These are phyloP conservation scores for Malacoraja senta DNA, from an alignment of 2,797 vertebrate genomes.

Conservation along the genomic window DNA sequence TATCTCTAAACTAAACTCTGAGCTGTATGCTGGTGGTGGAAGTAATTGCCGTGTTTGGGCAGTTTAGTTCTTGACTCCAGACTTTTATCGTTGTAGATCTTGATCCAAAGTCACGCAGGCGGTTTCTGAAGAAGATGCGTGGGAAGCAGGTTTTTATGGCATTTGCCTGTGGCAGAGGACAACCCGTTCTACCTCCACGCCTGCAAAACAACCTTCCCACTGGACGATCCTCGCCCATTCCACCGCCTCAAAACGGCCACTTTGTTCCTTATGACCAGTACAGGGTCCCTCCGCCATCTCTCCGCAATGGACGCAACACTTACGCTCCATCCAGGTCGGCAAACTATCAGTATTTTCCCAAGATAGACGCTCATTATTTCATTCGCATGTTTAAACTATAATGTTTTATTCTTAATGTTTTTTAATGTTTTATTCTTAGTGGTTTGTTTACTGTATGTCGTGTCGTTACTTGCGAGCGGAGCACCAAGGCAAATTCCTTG, in stretches of 20 bases:
- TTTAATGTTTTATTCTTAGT: no score
- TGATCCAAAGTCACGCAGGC: conserved; percentile 70
- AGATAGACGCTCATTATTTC: no score
- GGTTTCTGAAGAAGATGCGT: conserved; percentile 76
- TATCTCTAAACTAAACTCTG: no score
- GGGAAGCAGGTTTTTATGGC: conserved; percentile 72
- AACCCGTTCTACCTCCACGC: conserved; percentile 62
- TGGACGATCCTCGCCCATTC: conserved; percentile 50
- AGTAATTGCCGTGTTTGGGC: neutral
- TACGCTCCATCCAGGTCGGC: conserved; percentile 70
- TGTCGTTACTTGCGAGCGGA: no score
- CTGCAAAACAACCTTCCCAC: conserved; percentile 59
- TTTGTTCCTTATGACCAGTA: conserved; percentile 65
- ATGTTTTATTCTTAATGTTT: no score
- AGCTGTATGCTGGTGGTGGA: no score
- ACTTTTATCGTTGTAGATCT: conserved; percentile 57
- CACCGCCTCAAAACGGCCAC: conserved; percentile 49
- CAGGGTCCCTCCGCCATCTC: conserved; percentile 57
- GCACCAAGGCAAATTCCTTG: no score
- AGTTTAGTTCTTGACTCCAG: neutral
- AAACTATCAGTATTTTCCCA: neutral
- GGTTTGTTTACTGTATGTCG: no score
- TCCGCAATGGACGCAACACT: conserved; percentile 57
- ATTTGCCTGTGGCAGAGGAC: conserved; percentile 60
- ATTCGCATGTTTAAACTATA: no score